Evolutionary conservation across 2,797 vertebrate genomes (phyloP).

Genomic region (Otus scops): DNA sequence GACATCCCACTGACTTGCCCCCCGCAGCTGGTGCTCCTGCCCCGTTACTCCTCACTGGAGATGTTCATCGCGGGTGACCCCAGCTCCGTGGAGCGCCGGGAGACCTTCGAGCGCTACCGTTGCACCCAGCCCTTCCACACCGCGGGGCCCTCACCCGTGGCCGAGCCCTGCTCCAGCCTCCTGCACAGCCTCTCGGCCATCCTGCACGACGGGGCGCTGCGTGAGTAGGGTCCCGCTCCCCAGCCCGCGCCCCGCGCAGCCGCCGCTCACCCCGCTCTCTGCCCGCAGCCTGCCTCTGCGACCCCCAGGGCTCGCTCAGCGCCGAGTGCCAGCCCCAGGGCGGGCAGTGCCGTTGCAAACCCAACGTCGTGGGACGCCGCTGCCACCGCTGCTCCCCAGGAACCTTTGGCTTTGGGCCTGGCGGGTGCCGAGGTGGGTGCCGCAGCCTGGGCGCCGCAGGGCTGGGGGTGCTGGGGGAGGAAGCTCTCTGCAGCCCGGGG

Average conservation of each 20-base stretch:
- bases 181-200: slow-evolving; percentile 90
- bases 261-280: rapidly evolving
- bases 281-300: slow-evolving; percentile 87
- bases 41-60: slow-evolving; percentile 87
- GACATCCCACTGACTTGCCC: neutral
- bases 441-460: rapidly evolving
- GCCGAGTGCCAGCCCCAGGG: slow-evolving; percentile 87
- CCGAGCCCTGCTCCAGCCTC: slow-evolving; percentile 86
- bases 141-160: slow-evolving; percentile 75
- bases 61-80: slow-evolving; percentile 90
- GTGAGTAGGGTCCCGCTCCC: neutral
- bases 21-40: slow-evolving; percentile 85
- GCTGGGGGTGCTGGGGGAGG: rapidly evolving
- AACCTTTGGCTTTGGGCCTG: slow-evolving; percentile 89
- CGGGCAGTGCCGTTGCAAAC: slow-evolving; percentile 90
- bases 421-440: slow-evolving; percentile 87
- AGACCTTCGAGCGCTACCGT: slow-evolving; percentile 88
- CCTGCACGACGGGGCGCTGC: slow-evolving; percentile 84
- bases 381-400: slow-evolving; percentile 89
- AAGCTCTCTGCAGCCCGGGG: rapidly evolving
- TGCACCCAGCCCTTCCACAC: slow-evolving; percentile 85
- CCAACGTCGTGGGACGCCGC: slow-evolving; percentile 84
- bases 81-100: slow-evolving; percentile 78
- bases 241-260: rapidly evolving
- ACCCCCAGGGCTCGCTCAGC: slow-evolving; percentile 90